A percentile compares a stretch with the other conserved stretches of the same genome.
phyloP scores from a whole-genome alignment of 1,140 invertebrate genomes.

The Trissolcus basalis region DNA sequence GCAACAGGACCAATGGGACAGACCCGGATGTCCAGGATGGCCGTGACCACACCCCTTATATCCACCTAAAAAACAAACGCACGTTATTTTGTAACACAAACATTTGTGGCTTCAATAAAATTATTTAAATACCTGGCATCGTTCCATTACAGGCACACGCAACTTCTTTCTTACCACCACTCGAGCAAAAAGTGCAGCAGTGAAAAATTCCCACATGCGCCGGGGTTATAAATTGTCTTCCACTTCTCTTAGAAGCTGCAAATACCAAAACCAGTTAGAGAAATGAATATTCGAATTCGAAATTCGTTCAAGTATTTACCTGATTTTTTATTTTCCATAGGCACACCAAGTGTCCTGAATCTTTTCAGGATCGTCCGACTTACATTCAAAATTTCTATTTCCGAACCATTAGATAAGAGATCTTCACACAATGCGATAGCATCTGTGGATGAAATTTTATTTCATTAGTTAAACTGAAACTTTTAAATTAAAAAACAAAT shows the following conservation, averaged over 20 bases:
- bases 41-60: conserved; percentile 88
- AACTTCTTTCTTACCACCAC: conserved; percentile 81
- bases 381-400: conserved; percentile 82
- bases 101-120: neutral
- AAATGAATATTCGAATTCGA: too few species aligned
- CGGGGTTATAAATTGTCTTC: conserved; percentile 22
- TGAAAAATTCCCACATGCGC: conserved; percentile 83
- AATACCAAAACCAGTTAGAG: neutral
- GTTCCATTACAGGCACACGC: conserved; percentile 82
- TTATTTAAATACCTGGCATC: conserved; percentile 79
- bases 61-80: conserved; percentile 76
- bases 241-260: conserved; percentile 29
- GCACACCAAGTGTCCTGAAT: conserved; percentile 75
- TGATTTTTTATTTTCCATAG: neutral
- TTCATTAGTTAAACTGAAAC: neutral
- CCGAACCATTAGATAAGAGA: conserved; percentile 80
- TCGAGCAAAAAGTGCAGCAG: conserved; percentile 89
- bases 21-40: conserved; percentile 84
- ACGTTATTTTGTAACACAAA: too few species aligned
- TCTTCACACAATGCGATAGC: conserved; percentile 80
- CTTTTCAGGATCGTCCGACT: conserved; percentile 79
- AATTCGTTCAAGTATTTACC: too few species aligned
- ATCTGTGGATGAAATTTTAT: too few species aligned
- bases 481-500: neutral
- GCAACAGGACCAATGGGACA: conserved; percentile 89